phyloP scores from a whole-genome alignment of 2,888 invertebrate genomes.

The Morpho achilles region DNA sequence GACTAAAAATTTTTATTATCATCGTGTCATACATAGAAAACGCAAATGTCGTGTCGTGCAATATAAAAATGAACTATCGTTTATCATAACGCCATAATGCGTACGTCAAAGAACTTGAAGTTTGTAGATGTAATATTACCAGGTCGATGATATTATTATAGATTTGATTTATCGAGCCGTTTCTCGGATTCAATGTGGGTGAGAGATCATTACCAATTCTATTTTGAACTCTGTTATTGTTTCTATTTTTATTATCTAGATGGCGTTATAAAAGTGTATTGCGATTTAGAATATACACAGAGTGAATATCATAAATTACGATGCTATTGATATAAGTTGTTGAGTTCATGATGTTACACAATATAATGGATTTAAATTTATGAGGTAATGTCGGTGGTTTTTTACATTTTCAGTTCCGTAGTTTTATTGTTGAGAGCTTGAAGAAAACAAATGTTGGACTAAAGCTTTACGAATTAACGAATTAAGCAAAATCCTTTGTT shows the following conservation, averaged over 20 bases:
- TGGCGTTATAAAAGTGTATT: constrained; percentile 3
- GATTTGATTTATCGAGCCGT: constrained; percentile 61
- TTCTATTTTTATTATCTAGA: constrained; percentile 41
- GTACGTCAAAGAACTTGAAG: constrained; percentile 20
- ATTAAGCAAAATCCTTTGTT: too few species aligned
- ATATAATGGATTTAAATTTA: background rate
- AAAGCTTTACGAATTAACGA: too few species aligned
- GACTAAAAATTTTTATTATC: too few species aligned
- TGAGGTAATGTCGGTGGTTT: background rate
- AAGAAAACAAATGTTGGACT: too few species aligned
- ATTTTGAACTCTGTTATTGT: constrained; percentile 53
- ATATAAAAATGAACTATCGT: background rate
- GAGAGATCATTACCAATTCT: constrained; percentile 60
- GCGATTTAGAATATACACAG: constrained; percentile 9
- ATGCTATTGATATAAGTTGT: constrained; percentile 9
- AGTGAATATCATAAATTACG: constrained; percentile 8
- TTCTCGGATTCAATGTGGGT: constrained; percentile 55
- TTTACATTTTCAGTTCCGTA: too few species aligned
- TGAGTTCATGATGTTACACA: background rate
- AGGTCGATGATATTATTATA: constrained; percentile 64
- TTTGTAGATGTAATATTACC: constrained; percentile 26
- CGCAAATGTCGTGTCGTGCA: background rate
- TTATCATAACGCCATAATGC: constrained; percentile 19
- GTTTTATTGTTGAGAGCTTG: too few species aligned
- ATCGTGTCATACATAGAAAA: too few species aligned